Percentiles rank a stretch among this genome's conserved stretches.
Evolutionary conservation across 1,140 invertebrate species (phyloP).

Genomic region (Pseudomyrmex concolor): DNA sequence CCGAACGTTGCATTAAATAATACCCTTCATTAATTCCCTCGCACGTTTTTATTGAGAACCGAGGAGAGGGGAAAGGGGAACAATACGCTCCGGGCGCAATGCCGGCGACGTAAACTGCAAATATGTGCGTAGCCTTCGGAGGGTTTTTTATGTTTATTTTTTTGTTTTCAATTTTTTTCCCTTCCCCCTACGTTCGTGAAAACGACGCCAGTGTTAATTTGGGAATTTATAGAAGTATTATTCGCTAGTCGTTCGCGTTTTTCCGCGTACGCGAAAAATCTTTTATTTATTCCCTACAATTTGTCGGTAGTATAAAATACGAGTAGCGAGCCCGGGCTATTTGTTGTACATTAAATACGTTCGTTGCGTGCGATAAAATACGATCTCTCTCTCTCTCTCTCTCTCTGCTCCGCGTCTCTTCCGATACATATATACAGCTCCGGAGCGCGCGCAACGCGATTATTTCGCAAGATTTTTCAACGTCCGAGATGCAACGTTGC

Average conservation of each 20-base stretch:
- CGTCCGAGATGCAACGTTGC: not conserved
- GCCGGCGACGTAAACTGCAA: constrained; percentile 4
- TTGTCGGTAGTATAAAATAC: constrained; percentile 42
- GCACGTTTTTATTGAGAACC: constrained; percentile 28
- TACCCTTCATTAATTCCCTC: constrained; percentile 24
- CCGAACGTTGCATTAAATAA: constrained; percentile 15
- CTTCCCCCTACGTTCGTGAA: not conserved
- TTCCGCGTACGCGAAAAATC: not conserved
- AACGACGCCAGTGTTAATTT: constrained; percentile 37
- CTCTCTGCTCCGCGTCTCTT: no score
- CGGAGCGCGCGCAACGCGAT: constrained; percentile 16
- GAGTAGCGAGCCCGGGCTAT: constrained; percentile 26
- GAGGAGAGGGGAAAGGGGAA: not conserved
- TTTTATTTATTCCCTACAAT: constrained; percentile 33
- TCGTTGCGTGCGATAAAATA: constrained; percentile 50
- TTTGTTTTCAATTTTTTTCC: not conserved
- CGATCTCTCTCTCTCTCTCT: not conserved
- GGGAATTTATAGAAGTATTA: constrained; percentile 40
- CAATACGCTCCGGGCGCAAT: constrained; percentile 3
- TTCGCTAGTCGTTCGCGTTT: constrained; percentile 27
- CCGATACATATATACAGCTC: no score
- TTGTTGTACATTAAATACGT: constrained; percentile 40
- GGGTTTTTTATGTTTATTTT: not conserved
- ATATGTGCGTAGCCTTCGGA: not conserved
- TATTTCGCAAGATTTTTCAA: constrained; percentile 52